Conservation (phyloP, 2,888 invertebrate species). For the Conomelus anceps region DNA sequence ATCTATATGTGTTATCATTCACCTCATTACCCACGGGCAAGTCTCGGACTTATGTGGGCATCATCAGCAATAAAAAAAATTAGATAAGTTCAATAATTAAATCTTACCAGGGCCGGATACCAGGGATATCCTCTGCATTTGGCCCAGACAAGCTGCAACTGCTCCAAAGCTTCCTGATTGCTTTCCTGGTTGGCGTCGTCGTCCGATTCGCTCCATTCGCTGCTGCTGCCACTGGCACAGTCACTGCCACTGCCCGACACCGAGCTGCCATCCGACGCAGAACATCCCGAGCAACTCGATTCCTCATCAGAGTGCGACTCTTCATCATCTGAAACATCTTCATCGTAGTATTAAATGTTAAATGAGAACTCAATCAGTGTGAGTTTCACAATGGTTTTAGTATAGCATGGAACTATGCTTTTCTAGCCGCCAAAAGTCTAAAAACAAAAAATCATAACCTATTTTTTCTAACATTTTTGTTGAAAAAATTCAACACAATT, state of each 20-base stretch:
- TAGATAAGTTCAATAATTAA: no score
- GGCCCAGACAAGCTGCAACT: slow-evolving; percentile 92
- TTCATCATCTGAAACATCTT: slow-evolving; percentile 42
- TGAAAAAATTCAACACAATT: no score
- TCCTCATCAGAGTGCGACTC: slow-evolving; percentile 43
- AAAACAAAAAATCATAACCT: slow-evolving; percentile 10
- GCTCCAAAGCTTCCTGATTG: slow-evolving; percentile 54
- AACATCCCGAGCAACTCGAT: slow-evolving; percentile 46
- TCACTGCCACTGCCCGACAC: slow-evolving; percentile 40
- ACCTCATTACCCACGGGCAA: no score
- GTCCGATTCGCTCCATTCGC: slow-evolving; percentile 38
- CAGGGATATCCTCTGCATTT: slow-evolving; percentile 95
- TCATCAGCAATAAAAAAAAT: no score
- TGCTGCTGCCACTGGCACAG: slow-evolving; percentile 36
- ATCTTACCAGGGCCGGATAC: slow-evolving; percentile 78
- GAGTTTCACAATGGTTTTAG: no score
- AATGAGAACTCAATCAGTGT: no score
- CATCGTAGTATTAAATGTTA: no score
- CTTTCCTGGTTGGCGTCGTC: slow-evolving; percentile 39
- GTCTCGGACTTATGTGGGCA: no score
- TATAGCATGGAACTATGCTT: no score
- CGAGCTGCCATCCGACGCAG: slow-evolving; percentile 43
- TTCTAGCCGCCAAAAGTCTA: no score
- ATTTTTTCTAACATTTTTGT: no score
- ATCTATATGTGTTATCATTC: no score